Percentiles rank a stretch among this genome's conserved stretches.
Conservation (phyloP, 2,113 vertebrate species). For the Burhinus oedicnemus region DNA sequence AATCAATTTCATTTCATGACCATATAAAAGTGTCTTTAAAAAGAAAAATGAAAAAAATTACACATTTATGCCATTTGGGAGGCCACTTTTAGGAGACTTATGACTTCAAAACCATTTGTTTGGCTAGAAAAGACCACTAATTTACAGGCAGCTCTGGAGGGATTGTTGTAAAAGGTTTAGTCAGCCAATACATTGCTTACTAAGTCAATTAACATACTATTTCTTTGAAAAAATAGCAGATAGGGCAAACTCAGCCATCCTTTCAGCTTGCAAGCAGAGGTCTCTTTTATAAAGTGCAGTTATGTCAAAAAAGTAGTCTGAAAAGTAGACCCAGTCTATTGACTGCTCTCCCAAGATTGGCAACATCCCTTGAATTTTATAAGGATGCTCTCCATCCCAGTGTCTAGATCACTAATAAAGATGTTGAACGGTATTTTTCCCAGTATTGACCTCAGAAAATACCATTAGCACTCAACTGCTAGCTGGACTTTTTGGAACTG, state of each 20-base stretch:
- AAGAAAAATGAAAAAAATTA: background rate
- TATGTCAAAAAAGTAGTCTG: background rate
- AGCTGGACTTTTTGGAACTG: background rate
- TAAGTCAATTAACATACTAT: constrained; percentile 67
- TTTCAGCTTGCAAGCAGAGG: background rate
- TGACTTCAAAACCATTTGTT: background rate
- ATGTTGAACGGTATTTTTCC: background rate
- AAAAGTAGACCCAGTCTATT: background rate
- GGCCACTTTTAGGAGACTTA: background rate
- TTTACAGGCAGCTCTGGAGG: background rate
- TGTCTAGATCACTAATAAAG: background rate
- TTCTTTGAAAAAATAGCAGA: constrained; percentile 39
- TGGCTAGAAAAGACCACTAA: background rate
- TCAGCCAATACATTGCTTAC: constrained; percentile 36
- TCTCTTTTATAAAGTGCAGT: background rate
- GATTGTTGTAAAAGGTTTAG: constrained; percentile 54
- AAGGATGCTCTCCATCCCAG: background rate
- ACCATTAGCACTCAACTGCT: background rate
- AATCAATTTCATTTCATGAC: background rate
- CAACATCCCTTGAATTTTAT: background rate
- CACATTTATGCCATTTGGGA: background rate
- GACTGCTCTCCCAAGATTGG: background rate
- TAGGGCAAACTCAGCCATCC: background rate
- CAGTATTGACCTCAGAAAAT: background rate
- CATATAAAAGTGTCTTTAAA: background rate